Base-by-base conservation (phyloP, 2,113 vertebrate species). In the Rhipidura dahli region DNA sequence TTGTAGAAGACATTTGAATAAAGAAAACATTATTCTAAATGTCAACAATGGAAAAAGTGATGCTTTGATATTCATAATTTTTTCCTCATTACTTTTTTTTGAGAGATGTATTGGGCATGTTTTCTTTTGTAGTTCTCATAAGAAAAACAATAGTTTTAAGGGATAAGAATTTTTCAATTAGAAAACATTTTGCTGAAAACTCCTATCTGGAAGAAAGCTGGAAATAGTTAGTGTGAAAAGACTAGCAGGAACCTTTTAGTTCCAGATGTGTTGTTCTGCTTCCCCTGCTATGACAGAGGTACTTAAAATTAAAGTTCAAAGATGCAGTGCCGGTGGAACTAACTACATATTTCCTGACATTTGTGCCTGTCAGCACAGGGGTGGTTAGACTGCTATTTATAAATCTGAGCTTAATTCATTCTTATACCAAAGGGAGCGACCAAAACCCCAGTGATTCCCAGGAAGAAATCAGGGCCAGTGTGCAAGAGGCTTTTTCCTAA, bases 291-390 rank as follows among this genome's bases (percentile, higher is more conserved):
- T 26, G 75, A 73, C 75, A 87, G 73, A 87, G 40, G 70, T 73
- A 57, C 59, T 80, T 83, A 81, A n/a, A 92, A 92, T 70, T 78
- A 40, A 85, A 90, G 70, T 59, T 92, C 71, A 90, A 86, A 96
- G 84, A 85, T 63, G 78, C 70, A 61, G 66, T 0, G 0, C 14
- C 0, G 0, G 42, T 94, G 71, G 86, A 91, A 90, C 75, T 87
- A 94, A 89, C 85, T 53, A 45, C 37, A 3, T 66, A 78, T 83
- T 94, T 95, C 92, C 87, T 80, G 68, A 88, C 0, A 13, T 77
- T 80, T n/a, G 42, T 92, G 92, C 54, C 83, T 86, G 72, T 86
- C 56, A 72, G 85, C 9, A 4, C 63, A 95, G 59, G 39, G 39
- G 19, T 63, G 27, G 44, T 78, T 54, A 78, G 56, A 28, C 23